A percentile compares a stretch with the other conserved stretches of the same genome.
These are phyloP conservation scores for Helicoverpa assulta DNA, from an alignment of 2,888 invertebrate species.

Conservation along the genomic window DNA sequence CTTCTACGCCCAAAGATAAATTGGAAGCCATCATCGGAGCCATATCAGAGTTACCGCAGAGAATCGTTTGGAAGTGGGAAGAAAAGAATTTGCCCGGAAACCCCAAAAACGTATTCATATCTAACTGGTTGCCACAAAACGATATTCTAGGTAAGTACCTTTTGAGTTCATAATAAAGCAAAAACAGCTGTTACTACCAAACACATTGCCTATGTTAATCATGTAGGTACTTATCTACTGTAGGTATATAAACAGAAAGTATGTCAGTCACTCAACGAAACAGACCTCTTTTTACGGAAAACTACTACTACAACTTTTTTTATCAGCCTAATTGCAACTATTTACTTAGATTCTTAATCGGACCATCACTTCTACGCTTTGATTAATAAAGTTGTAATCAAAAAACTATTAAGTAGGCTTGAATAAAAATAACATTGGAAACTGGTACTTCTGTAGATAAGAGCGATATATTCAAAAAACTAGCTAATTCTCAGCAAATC, in stretches of 20 bases:
- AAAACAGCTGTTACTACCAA: not conserved
- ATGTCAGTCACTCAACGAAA: not conserved
- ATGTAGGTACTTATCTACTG: no score
- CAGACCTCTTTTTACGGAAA: not conserved
- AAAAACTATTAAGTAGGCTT: not conserved
- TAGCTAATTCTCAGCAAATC: constrained; percentile 33
- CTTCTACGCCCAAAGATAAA: constrained; percentile 91
- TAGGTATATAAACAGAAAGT: not conserved
- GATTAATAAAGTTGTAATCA: not conserved
- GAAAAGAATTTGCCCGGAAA: constrained; percentile 89
- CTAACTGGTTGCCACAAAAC: constrained; percentile 92
- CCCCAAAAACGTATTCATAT: constrained; percentile 90
- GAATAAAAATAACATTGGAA: not conserved
- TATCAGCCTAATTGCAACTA: not conserved
- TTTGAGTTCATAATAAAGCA: not conserved
- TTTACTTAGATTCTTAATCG: not conserved
- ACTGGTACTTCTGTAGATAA: not conserved
- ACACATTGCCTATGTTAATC: not conserved
- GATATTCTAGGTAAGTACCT: constrained; percentile 90
- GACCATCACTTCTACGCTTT: not conserved
- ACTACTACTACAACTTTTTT: no score
- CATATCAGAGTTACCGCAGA: constrained; percentile 91
- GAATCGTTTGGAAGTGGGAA: constrained; percentile 95
- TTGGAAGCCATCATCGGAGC: constrained; percentile 91
- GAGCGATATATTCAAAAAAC: not conserved